Conservation (phyloP, 2,797 vertebrate genomes). For the Gouania willdenowi region DNA sequence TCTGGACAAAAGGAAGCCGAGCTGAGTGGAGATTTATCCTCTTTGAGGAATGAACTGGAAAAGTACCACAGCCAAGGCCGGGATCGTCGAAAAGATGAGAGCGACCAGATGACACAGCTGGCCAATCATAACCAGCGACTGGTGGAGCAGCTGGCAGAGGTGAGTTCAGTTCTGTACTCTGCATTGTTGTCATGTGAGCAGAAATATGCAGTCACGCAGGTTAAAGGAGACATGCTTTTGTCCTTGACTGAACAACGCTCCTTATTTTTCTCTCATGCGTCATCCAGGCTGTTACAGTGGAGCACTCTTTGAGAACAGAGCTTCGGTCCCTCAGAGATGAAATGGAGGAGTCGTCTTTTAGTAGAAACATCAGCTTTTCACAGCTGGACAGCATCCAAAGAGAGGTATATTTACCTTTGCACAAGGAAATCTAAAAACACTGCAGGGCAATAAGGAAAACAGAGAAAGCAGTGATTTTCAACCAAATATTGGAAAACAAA, state of each 20-base stretch:
- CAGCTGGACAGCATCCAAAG: conserved; percentile 69
- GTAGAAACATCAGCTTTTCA: conserved; percentile 68
- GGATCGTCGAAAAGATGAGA: conserved; percentile 67
- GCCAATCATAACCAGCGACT: conserved; percentile 78
- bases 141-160: conserved; percentile 81
- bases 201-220: conserved; percentile 63
- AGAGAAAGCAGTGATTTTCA: too few relatives aligned
- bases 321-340: conserved; percentile 74
- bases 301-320: conserved; percentile 76
- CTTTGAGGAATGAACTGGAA: conserved; percentile 60
- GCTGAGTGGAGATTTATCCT: conserved; percentile 60
- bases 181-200: conserved; percentile 1
- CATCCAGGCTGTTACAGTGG: conserved; percentile 72
- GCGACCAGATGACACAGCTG: conserved; percentile 71
- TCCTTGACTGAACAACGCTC: conserved; percentile 4
- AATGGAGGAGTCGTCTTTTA: conserved; percentile 76
- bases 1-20: conserved; percentile 71
- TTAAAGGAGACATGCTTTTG: conserved; percentile 27
- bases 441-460: too few relatives aligned
- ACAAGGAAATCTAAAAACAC: not conserved
- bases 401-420: conserved; percentile 58
- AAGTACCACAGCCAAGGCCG: conserved; percentile 61
- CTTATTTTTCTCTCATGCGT: not conserved
- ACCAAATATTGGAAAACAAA: too few relatives aligned
- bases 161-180: conserved; percentile 23